Conservation (phyloP, 2,113 vertebrate genomes). For the Salminus brasiliensis region DNA sequence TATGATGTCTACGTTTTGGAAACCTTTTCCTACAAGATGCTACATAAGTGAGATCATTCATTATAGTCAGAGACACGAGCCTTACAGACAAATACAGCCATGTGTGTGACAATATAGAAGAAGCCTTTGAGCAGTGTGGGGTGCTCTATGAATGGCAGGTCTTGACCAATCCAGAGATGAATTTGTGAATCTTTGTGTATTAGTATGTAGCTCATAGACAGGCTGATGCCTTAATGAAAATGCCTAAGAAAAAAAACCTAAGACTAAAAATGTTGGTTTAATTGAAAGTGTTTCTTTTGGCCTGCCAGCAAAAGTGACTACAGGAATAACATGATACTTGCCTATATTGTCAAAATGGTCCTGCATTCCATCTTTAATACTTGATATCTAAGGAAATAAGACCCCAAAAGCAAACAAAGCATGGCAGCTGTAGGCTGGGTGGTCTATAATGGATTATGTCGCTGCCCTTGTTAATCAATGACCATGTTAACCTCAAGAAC, state of each 20-base stretch:
- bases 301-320: too few species aligned
- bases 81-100: constrained; percentile 15
- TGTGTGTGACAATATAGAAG: neutral
- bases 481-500: constrained; percentile 79
- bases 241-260: too few species aligned
- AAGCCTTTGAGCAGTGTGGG: neutral
- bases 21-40: constrained; percentile 62
- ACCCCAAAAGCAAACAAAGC: neutral
- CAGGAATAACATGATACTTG: neutral
- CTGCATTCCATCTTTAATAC: neutral
- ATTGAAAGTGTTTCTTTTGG: neutral
- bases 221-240: too few species aligned
- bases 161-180: neutral
- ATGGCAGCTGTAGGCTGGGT: constrained; percentile 27
- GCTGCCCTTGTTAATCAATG: constrained; percentile 64
- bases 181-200: constrained; percentile 15
- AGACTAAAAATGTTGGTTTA: too few species aligned
- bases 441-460: constrained; percentile 68
- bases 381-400: neutral
- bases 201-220: too few species aligned
- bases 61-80: constrained; percentile 50
- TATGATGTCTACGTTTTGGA: constrained; percentile 65
- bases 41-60: constrained; percentile 69
- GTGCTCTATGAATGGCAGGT: neutral
- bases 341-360: neutral